Conservation (phyloP, 2,888 invertebrate species). For the Chironomus riparius region DNA sequence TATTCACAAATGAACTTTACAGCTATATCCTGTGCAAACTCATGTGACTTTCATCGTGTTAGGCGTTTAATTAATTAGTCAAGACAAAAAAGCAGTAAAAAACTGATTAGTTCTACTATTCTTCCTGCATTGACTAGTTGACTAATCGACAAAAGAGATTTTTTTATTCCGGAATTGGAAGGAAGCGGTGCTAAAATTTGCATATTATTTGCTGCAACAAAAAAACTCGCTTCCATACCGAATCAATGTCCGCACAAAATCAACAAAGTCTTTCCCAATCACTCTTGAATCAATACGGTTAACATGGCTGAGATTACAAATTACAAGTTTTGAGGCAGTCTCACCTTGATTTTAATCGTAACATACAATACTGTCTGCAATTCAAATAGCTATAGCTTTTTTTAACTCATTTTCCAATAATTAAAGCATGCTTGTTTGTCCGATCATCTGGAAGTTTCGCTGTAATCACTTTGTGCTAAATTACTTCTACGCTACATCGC, state of each 20-base stretch:
- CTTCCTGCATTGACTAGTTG: background rate
- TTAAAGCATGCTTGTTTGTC: background rate
- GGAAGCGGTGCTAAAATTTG: background rate
- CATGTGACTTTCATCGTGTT: no score
- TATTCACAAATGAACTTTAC: no score
- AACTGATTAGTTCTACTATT: background rate
- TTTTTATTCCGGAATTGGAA: background rate
- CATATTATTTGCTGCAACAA: background rate
- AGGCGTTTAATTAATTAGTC: no score
- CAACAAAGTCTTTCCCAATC: background rate
- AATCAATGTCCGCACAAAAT: background rate
- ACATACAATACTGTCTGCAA: background rate
- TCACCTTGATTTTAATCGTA: conserved; percentile 4
- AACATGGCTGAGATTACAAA: background rate
- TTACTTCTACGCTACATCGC: no score
- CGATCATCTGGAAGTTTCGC: no score
- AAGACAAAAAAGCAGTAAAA: no score
- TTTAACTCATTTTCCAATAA: background rate
- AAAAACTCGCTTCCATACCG: background rate
- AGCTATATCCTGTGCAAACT: no score
- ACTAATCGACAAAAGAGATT: background rate
- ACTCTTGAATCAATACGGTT: background rate
- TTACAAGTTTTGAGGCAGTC: background rate
- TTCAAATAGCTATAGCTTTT: background rate
- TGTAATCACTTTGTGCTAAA: no score